phyloP scores from a whole-genome alignment of 2,888 invertebrate genomes.

The Drosophila borborema region DNA sequence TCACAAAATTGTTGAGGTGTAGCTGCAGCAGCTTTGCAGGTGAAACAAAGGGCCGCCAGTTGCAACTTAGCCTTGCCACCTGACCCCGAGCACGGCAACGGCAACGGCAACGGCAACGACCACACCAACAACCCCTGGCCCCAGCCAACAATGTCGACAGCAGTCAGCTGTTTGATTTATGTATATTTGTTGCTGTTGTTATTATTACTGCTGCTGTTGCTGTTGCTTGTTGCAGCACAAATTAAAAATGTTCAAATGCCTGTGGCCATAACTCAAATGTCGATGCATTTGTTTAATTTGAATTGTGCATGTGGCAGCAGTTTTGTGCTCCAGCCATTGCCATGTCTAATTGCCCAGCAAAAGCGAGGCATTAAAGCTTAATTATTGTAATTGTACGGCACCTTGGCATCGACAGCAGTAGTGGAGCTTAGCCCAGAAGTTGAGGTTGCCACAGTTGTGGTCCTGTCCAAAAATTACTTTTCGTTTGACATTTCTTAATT shows the following conservation, averaged over 20 bases:
- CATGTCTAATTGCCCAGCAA: constrained; percentile 43
- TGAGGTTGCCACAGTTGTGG: constrained; percentile 33
- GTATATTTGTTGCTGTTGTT: constrained; percentile 37
- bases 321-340: constrained; percentile 35
- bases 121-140: constrained; percentile 27
- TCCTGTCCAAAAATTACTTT: constrained; percentile 15
- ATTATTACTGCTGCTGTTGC: constrained; percentile 17
- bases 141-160: constrained; percentile 61
- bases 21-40: constrained; percentile 46
- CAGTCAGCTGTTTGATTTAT: constrained; percentile 79
- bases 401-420: constrained; percentile 18
- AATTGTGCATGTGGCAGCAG: constrained; percentile 72
- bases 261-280: constrained; percentile 72
- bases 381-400: constrained; percentile 51
- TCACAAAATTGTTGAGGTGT: constrained; percentile 65
- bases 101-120: background rate
- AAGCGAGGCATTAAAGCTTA: constrained; percentile 59
- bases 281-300: constrained; percentile 74
- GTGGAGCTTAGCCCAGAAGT: constrained; percentile 22
- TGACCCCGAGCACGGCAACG: constrained; percentile 38
- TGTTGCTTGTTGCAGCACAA: constrained; percentile 46
- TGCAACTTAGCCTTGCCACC: constrained; percentile 36
- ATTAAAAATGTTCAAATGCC: constrained; percentile 74
- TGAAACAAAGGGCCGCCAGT: constrained; percentile 34
- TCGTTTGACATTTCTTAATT: constrained; percentile 5